Evolutionary conservation across 2,888 invertebrate species (phyloP).

Genomic region (Hydropsyche betteni): DNA sequence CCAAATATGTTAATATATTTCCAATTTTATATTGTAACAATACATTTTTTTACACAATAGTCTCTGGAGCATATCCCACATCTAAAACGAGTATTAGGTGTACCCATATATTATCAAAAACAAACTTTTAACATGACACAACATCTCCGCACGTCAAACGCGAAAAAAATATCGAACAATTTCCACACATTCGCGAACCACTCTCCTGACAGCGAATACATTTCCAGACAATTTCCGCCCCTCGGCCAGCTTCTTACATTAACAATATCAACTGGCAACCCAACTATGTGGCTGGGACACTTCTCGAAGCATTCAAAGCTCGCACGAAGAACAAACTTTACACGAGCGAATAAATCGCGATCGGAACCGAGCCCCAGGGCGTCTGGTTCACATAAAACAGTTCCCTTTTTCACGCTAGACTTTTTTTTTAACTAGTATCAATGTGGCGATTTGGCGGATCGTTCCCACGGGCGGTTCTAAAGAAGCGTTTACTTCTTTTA

Average conservation of each 20-base stretch:
- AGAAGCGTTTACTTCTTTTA: not conserved
- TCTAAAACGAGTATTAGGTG: too few relatives aligned
- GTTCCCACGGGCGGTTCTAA: constrained; percentile 1
- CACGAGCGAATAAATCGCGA: not conserved
- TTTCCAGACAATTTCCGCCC: constrained; percentile 9
- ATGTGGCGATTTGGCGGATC: not conserved
- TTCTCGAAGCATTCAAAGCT: too few relatives aligned
- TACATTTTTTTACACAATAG: too few relatives aligned
- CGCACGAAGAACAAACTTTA: too few relatives aligned
- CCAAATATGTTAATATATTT: too few relatives aligned
- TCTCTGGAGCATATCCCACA: too few relatives aligned
- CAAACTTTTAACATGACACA: not conserved
- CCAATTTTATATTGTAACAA: too few relatives aligned
- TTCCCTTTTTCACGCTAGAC: too few relatives aligned
- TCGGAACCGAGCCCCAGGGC: constrained; percentile 2
- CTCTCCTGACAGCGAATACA: not conserved
- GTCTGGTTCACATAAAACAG: not conserved
- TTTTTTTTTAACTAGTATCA: not conserved
- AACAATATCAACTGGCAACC: too few relatives aligned
- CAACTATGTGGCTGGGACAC: too few relatives aligned
- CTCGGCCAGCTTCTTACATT: not conserved
- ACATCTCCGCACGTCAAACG: not conserved
- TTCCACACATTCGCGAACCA: not conserved
- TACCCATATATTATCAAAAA: too few relatives aligned
- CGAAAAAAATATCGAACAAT: not conserved